Conservation (phyloP, 1,140 invertebrate genomes). For the Microplitis mediator region DNA sequence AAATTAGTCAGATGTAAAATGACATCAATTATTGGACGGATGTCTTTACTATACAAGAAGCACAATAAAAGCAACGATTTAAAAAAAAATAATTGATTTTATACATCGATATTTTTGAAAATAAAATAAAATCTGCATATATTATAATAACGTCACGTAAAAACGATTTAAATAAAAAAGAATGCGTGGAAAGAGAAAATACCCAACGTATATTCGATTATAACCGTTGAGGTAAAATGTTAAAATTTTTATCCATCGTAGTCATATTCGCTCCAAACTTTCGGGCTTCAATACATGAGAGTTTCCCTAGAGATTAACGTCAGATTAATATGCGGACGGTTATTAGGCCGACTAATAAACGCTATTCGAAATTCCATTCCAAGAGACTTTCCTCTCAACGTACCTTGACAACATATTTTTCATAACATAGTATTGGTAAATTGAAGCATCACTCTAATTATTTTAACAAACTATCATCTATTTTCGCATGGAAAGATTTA, state of each 20-base stretch:
- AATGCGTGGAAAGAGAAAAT: slow-evolving; percentile 4
- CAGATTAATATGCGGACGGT: slow-evolving; percentile 44
- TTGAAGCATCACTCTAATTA: neutral
- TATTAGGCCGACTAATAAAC: slow-evolving; percentile 40
- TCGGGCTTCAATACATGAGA: slow-evolving; percentile 7
- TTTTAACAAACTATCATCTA: neutral
- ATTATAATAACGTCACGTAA: slow-evolving; percentile 19
- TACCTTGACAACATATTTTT: neutral
- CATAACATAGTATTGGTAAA: neutral
- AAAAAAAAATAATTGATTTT: neutral
- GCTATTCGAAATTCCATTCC: slow-evolving; percentile 30
- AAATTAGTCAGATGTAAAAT: slow-evolving; percentile 2
- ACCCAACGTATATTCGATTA: slow-evolving; percentile 14
- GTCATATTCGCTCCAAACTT: slow-evolving; percentile 6
- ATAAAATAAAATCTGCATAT: slow-evolving; percentile 5
- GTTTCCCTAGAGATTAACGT: slow-evolving; percentile 40
- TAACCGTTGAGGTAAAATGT: slow-evolving; percentile 15
- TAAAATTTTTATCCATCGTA: slow-evolving; percentile 12
- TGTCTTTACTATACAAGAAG: neutral
- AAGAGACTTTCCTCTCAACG: neutral
- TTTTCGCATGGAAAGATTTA: neutral
- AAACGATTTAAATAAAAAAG: slow-evolving; percentile 24
- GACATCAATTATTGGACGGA: neutral
- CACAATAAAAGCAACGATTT: neutral
- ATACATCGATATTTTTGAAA: neutral